phyloP scores from a whole-genome alignment of 2,888 invertebrate species.

The Spilosoma lubricipeda region DNA sequence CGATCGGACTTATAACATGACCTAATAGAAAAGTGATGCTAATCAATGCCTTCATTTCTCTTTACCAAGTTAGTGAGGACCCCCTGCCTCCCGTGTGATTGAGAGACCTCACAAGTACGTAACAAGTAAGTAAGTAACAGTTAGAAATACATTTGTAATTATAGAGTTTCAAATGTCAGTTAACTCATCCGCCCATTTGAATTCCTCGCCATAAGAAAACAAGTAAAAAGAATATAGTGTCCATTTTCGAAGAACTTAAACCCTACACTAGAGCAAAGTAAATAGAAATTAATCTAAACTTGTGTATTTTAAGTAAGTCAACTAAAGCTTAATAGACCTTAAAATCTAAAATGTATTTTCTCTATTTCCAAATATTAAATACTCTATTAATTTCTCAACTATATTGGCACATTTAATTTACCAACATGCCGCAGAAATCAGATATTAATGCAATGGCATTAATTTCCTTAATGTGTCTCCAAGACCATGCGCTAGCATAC shows the following conservation, averaged over 20 bases:
- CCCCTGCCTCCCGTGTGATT: too few species aligned
- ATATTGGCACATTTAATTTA: neutral
- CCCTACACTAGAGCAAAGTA: too few species aligned
- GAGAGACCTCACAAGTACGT: too few species aligned
- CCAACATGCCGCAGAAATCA: slow-evolving; percentile 18
- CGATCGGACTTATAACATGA: neutral
- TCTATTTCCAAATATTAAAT: too few species aligned
- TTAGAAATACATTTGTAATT: neutral
- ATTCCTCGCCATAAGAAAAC: too few species aligned
- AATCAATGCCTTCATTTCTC: neutral
- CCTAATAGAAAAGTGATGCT: neutral
- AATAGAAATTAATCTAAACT: too few species aligned
- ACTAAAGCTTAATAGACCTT: too few species aligned
- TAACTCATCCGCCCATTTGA: neutral
- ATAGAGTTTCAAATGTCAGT: neutral
- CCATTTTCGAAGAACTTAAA: neutral
- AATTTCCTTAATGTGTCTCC: slow-evolving; percentile 21
- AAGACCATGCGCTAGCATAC: slow-evolving; percentile 9
- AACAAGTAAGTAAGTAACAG: too few species aligned
- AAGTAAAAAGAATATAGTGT: neutral
- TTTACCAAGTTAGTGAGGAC: neutral
- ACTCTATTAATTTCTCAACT: neutral
- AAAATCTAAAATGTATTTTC: too few species aligned
- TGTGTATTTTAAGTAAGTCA: too few species aligned
- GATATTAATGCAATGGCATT: slow-evolving; percentile 24